Evolutionary conservation across 2,888 invertebrate species (phyloP), one percentile per base, ranked within the genome.

Genomic region (Drosophila acutilabella): DNA sequence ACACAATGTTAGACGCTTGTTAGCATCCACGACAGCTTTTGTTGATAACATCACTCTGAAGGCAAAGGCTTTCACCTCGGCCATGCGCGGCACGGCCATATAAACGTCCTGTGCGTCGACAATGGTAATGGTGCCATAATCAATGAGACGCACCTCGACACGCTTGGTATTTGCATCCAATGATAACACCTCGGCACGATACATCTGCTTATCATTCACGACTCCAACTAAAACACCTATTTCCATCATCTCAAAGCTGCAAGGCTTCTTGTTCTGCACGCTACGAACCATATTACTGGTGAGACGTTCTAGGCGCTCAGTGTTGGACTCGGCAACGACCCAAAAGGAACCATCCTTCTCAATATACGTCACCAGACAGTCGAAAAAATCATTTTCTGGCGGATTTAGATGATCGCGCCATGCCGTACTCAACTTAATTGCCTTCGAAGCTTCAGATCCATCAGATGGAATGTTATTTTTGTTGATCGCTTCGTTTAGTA

Each of bases 71-170:
- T 69, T 64, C 2, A 13, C 0, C 7, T 71, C 61, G 2, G 70
- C 44, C 70, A 80, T 73, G 4, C 41, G 26, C 3, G 57, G 14
- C 0, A 64, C 13, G 0, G 81, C 13, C 1, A 16, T 5, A 40
- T 72, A 83, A 8, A 88, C 57, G 14, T 62, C 7, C 0, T 10
- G 4, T 0, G 57, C 23, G 0, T 23, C 5, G 13, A 48, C 16
- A 0, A 0, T 13, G 3, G 50, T 10, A 4, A 64, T 11, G 1
- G 18, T 1, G 1, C 84, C 84, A 36, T 40, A 53, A 61, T 85
- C 84, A 50, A 85, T 74, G 0, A 86, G 23, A 2, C 51, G 73
- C 2, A 83, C 42, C 0, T 56, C 13, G 0, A 36, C 85, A 16
- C 16, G 5, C 2, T 60, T 5, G 0, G 3, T 0, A 1, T 16